Conservation (phyloP, 2,888 invertebrate genomes). For the Callinectes sapidus region DNA sequence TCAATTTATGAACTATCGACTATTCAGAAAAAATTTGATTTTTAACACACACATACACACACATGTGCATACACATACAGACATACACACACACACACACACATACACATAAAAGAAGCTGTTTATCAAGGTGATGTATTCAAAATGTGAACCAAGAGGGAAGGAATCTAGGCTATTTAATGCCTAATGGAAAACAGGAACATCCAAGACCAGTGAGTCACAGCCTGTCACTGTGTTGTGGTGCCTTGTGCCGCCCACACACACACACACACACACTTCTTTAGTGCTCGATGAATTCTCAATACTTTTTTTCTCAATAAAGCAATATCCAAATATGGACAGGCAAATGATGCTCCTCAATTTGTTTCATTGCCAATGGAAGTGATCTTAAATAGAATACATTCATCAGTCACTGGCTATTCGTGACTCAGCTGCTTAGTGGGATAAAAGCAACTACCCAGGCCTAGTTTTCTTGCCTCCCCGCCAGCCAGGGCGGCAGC, state of each 20-base stretch:
- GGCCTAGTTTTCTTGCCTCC: background rate
- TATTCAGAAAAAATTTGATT: background rate
- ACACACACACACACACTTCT: background rate
- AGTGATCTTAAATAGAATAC: background rate
- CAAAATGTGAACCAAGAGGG: background rate
- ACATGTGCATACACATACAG: background rate
- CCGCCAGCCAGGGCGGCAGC: background rate
- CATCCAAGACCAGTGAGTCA: conserved; percentile 14
- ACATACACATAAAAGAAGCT: background rate
- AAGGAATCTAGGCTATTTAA: background rate
- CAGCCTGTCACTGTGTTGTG: conserved; percentile 12
- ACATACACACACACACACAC: background rate
- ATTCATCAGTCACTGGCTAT: conserved; percentile 22
- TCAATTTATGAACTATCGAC: background rate
- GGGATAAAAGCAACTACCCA: conserved; percentile 4
- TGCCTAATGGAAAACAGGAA: background rate
- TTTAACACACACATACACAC: background rate
- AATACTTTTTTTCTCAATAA: background rate
- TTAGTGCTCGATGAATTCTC: background rate
- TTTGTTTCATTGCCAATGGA: background rate
- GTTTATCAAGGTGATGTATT: background rate
- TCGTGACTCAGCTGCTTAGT: conserved; percentile 9
- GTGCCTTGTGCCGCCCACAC: background rate
- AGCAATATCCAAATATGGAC: background rate
- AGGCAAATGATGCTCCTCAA: background rate